phyloP scores from a whole-genome alignment of 2,797 vertebrate species.

The Danio kyathit region DNA sequence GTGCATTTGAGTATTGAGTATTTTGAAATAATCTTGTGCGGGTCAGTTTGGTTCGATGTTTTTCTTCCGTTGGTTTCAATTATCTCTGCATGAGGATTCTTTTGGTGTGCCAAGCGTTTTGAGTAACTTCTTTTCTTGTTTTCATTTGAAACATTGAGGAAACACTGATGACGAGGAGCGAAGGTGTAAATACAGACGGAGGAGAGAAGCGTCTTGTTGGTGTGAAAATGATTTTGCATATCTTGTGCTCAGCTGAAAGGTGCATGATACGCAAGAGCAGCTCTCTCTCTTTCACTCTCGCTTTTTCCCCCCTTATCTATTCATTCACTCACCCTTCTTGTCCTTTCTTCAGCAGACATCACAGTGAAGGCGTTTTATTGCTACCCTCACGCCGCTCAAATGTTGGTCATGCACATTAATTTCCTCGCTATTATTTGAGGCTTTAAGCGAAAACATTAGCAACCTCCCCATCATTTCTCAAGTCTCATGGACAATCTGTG shows the following conservation, averaged over 20 bases:
- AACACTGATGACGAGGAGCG: conserved; percentile 59
- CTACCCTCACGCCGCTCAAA: neutral
- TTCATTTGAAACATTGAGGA: conserved; percentile 73
- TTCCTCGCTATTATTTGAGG: neutral
- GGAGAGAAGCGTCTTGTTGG: conserved; percentile 74
- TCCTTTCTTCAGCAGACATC: conserved; percentile 40
- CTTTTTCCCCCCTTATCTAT: conserved; percentile 28
- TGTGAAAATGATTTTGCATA: conserved; percentile 89
- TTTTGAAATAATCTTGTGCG: conserved; percentile 45
- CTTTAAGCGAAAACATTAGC: neutral
- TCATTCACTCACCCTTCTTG: conserved; percentile 38
- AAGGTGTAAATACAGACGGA: conserved; percentile 73
- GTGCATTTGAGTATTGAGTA: conserved; percentile 89
- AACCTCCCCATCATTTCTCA: conserved; percentile 12
- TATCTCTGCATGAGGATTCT: conserved; percentile 89
- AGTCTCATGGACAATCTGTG: conserved; percentile 38
- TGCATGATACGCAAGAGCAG: conserved; percentile 53
- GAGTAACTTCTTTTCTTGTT: conserved; percentile 75
- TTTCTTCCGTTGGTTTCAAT: conserved; percentile 79
- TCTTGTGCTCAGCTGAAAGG: conserved; percentile 85
- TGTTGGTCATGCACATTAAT: conserved; percentile 19
- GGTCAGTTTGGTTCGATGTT: conserved; percentile 51
- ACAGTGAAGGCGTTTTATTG: conserved; percentile 23
- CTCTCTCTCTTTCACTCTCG: conserved; percentile 40
- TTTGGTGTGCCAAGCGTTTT: conserved; percentile 84